phyloP scores from a whole-genome alignment of 2,888 invertebrate genomes.

The Melanotus villosus region DNA sequence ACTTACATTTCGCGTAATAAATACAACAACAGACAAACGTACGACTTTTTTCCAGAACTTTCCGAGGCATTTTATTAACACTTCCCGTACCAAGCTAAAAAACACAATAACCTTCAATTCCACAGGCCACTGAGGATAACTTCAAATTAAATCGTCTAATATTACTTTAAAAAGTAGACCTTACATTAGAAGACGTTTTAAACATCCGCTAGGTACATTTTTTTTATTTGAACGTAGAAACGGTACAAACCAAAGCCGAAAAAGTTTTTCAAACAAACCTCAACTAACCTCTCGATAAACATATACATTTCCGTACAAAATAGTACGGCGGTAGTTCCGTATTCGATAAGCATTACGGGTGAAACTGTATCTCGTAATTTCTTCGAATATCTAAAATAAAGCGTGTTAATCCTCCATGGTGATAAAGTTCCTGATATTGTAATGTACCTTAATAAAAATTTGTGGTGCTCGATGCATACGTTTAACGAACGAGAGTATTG shows the following conservation, averaged over 20 bases:
- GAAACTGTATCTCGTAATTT: slow-evolving; percentile 21
- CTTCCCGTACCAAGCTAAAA: too few species aligned
- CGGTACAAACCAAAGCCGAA: neutral
- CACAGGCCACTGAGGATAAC: too few species aligned
- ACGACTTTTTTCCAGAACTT: too few species aligned
- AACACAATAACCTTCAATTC: too few species aligned
- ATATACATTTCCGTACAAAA: slow-evolving; percentile 38
- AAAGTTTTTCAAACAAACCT: neutral
- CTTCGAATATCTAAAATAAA: slow-evolving; percentile 26
- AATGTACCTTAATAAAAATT: slow-evolving; percentile 23
- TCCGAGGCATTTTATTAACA: too few species aligned
- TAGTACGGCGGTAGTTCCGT: slow-evolving; percentile 20
- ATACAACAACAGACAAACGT: too few species aligned
- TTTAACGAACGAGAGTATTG: slow-evolving; percentile 1
- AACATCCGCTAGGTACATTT: too few species aligned
- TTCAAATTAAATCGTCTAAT: too few species aligned
- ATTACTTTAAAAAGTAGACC: too few species aligned
- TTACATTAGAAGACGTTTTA: too few species aligned
- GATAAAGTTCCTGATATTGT: neutral
- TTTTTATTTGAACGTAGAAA: neutral
- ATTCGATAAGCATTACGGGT: slow-evolving; percentile 31
- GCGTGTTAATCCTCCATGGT: neutral
- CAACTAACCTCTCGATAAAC: slow-evolving; percentile 29
- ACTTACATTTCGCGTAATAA: too few species aligned
- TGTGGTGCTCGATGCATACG: slow-evolving; percentile 10